Base-by-base conservation (phyloP, 2,888 invertebrate genomes). In the Drosophila helvetica region DNA sequence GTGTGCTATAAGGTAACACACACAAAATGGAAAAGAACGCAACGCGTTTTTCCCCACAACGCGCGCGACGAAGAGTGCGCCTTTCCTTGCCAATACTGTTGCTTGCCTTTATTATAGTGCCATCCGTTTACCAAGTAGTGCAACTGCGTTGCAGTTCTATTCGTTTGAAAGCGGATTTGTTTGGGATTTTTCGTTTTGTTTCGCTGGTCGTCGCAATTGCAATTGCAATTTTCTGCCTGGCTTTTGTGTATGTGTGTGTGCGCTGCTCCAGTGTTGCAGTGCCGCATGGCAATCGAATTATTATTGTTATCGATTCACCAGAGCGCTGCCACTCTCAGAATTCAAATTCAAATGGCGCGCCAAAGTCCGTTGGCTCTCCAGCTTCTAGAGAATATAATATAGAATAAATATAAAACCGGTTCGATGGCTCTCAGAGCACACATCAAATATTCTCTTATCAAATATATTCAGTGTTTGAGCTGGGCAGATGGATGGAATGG, bases 21-120 rank as follows among this genome's bases (percentile, higher is more conserved):
- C 47, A 77, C 51, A 71, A 67, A 84, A 80, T 69, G 66, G 63
- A 79, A 84, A 84, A 84, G 88, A 83, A 84, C 89, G 85, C 82
- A 88, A 79, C 80, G 88, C 84, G 88, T 82, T 82, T 79, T 73
- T 56, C 75, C 38, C 77, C 68, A 45, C 54, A 84, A 79, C 80
- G 86, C 85, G 84, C 79, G 80, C 76, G 78, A 75, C 65, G 66
- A 54, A 62, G 66, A 65, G 58, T 72, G 46, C 79, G 71, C 79
- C 67, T 51, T 57, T 74, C 38, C 47, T 66, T 70, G 33, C 61
- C 38, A 38, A 38, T 45, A 33, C 15, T 33, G 27, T 66, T 30
- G 66, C n/a, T 38, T 25, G 25, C 38, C 48, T 46, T 73, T 52
- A 50, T 25, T 48, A 33, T 25, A 42, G n/a, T 48, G 51, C 64